Percentiles rank a stretch among this genome's conserved stretches.
phyloP scores from a whole-genome alignment of 1,140 invertebrate genomes.

The Eupeodes corollae region DNA sequence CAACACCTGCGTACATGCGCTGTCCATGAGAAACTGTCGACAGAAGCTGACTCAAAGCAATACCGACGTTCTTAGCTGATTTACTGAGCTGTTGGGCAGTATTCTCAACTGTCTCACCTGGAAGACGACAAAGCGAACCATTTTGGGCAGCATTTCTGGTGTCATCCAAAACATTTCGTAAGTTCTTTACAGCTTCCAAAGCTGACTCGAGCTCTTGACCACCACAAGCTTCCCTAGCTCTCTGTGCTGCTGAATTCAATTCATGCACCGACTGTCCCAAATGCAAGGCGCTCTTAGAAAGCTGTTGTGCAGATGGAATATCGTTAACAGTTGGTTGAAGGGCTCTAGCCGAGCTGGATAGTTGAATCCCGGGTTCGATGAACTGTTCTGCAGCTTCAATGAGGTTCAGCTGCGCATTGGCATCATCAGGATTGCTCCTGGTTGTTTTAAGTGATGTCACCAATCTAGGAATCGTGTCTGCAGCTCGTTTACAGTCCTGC shows the following conservation, averaged over 20 bases:
- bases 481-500: conserved; percentile 63
- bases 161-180: conserved; percentile 73
- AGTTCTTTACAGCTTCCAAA: conserved; percentile 62
- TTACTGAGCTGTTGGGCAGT: conserved; percentile 59
- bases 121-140: conserved; percentile 64
- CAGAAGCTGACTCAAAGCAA: conserved; percentile 65
- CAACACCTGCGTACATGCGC: conserved; percentile 69
- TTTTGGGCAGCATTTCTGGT: conserved; percentile 61
- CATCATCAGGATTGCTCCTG: conserved; percentile 56
- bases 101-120: conserved; percentile 74
- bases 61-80: conserved; percentile 50
- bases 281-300: conserved; percentile 35
- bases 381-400: conserved; percentile 82
- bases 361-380: conserved; percentile 53
- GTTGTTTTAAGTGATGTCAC: conserved; percentile 72
- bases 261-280: conserved; percentile 41
- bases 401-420: conserved; percentile 65
- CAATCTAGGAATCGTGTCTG: conserved; percentile 68
- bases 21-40: conserved; percentile 78
- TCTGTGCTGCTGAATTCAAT: conserved; percentile 57
- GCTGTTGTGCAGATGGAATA: conserved; percentile 59
- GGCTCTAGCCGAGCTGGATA: conserved; percentile 67
- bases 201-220: conserved; percentile 78
- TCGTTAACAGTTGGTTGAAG: conserved; percentile 79
- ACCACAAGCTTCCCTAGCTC: conserved; percentile 77